Conservation (phyloP, 2,113 vertebrate genomes). For the Panthera leo region DNA sequence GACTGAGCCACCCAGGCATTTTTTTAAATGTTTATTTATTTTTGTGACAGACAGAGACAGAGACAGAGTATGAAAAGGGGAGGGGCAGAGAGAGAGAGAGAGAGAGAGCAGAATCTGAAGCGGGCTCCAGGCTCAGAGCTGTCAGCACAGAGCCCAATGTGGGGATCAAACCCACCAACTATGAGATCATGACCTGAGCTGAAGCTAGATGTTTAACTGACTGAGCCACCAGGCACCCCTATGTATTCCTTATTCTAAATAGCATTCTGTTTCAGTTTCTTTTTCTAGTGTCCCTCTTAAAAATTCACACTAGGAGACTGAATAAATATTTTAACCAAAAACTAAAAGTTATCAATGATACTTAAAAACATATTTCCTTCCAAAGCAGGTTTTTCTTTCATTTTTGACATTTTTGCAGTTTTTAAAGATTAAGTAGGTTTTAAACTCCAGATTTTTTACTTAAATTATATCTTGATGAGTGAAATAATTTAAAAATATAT, state of each 20-base stretch:
- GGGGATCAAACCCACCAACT: too few relatives aligned
- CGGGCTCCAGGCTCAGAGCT: too few relatives aligned
- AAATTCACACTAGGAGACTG: neutral
- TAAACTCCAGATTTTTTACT: neutral
- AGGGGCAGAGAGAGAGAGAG: too few relatives aligned
- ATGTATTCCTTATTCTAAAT: neutral
- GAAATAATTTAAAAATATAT: neutral
- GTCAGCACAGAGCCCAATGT: too few relatives aligned
- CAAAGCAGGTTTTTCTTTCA: neutral
- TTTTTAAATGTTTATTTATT: too few relatives aligned
- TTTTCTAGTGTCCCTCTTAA: neutral
- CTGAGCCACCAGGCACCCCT: too few relatives aligned
- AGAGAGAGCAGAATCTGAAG: too few relatives aligned
- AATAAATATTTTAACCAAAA: neutral
- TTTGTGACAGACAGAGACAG: too few relatives aligned
- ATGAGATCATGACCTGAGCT: too few relatives aligned
- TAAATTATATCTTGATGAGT: neutral
- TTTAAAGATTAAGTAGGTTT: neutral
- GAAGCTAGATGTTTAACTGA: too few relatives aligned
- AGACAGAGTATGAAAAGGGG: too few relatives aligned
- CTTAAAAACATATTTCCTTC: neutral
- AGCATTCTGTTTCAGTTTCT: neutral
- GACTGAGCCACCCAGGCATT: too few relatives aligned
- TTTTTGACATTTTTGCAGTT: neutral
- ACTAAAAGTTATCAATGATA: neutral